phyloP scores from a whole-genome alignment of 1,140 invertebrate genomes.

The Hyles euphorbiae region DNA sequence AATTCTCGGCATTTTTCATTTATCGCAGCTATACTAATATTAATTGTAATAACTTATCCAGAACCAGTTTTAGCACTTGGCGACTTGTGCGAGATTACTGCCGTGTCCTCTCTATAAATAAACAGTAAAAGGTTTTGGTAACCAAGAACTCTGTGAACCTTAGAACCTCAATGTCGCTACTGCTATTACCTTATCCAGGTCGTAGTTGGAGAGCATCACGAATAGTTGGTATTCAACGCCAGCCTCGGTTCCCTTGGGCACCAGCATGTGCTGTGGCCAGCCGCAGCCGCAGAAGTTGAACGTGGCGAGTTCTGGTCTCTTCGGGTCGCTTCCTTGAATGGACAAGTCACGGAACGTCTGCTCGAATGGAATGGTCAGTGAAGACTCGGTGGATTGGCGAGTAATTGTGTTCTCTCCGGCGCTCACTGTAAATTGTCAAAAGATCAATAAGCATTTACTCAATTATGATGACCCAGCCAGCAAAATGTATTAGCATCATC shows the following conservation, averaged over 20 bases:
- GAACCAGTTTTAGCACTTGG: no score
- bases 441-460: no score
- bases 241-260: conserved; percentile 83
- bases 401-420: conserved; percentile 80
- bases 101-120: no score
- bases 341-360: conserved; percentile 82
- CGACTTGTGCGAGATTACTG: no score
- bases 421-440: conserved; percentile 69
- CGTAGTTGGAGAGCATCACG: conserved; percentile 89
- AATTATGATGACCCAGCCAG: no score
- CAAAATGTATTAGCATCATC: no score
- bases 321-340: conserved; percentile 66
- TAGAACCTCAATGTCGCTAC: background rate
- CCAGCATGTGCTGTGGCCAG: conserved; percentile 90
- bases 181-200: conserved; percentile 78
- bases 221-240: conserved; percentile 85
- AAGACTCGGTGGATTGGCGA: conserved; percentile 80
- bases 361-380: conserved; percentile 84
- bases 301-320: conserved; percentile 62
- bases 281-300: conserved; percentile 91
- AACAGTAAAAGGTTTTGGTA: background rate
- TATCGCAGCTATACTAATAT: no score
- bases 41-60: no score
- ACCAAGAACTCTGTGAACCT: background rate
- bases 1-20: no score